Evolutionary conservation across 37 sponge, comb jelly and placozoan species (phyloP).

Genomic region (Tethya wilhelma): DNA sequence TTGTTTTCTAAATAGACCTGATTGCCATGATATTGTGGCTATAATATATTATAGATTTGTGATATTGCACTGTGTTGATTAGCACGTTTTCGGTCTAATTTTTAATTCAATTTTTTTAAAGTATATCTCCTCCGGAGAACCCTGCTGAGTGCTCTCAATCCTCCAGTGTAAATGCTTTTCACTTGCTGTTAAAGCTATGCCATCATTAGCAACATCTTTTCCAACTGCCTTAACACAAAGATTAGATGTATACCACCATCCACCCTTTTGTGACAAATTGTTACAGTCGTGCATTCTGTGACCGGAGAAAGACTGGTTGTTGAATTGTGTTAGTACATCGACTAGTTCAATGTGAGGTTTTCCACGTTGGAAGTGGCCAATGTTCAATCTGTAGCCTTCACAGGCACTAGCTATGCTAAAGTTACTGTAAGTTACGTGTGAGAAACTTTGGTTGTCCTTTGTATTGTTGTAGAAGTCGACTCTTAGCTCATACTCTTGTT

Average conservation of each 20-base stretch:
- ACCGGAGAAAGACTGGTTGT: constrained; percentile 6
- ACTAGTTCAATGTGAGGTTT: neutral
- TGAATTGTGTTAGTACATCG: constrained; percentile 11
- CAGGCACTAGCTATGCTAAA: neutral
- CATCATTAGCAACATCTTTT: no score
- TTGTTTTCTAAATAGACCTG: no score
- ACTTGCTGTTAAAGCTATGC: no score
- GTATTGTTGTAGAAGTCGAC: constrained; percentile 16
- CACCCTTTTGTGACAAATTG: neutral
- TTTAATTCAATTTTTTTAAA: constrained; percentile 20
- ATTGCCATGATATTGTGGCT: no score
- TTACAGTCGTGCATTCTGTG: neutral
- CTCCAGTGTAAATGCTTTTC: no score
- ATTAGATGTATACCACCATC: constrained; percentile 51
- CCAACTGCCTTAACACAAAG: neutral
- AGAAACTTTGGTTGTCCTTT: neutral
- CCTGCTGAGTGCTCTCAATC: neutral
- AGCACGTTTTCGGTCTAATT: constrained; percentile 38
- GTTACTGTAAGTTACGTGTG: constrained; percentile 2
- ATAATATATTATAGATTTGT: no score
- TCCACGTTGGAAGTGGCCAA: neutral
- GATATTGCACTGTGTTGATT: no score
- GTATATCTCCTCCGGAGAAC: neutral
- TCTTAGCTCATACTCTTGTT: constrained; percentile 30
- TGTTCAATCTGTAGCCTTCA: constrained; percentile 18